phyloP scores from a whole-genome alignment of 64 coral and sea anemone species.

The Montipora sp. region DNA sequence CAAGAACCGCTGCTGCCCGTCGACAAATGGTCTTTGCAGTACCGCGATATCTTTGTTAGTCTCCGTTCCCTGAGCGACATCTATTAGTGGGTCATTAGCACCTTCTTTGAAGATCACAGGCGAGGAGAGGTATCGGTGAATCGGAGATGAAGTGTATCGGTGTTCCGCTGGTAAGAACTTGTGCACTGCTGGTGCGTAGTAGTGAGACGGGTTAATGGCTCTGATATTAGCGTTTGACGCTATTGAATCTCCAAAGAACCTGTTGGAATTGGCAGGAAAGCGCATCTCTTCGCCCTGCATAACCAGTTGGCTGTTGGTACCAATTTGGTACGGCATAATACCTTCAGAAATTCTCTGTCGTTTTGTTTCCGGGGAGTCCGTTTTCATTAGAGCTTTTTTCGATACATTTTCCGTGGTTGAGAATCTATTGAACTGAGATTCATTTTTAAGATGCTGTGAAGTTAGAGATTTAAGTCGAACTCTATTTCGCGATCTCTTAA shows the following conservation, averaged over 20 bases:
- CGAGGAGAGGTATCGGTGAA: constrained; percentile 68
- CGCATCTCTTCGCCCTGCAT: not conserved
- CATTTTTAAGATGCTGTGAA: not conserved
- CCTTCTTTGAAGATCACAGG: constrained; percentile 44
- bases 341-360: not conserved
- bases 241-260: constrained; percentile 12
- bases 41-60: not conserved
- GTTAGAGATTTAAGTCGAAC: not conserved
- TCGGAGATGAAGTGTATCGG: constrained; percentile 38
- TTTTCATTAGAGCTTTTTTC: not conserved
- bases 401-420: not conserved
- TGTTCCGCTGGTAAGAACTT: constrained; percentile 41
- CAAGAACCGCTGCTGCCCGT: not conserved
- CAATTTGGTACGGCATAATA: not conserved
- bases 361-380: not conserved
- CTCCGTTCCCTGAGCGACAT: no score
- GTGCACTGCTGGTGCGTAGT: constrained; percentile 13
- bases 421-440: not conserved
- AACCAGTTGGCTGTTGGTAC: not conserved
- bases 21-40: not conserved
- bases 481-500: constrained; percentile 35
- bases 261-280: not conserved
- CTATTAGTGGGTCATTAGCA: not conserved
- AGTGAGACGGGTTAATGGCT: not conserved
- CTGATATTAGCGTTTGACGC: not conserved